Evolutionary conservation across 2,888 invertebrate genomes (phyloP).

Genomic region (Peribatodes rhomboidaria): DNA sequence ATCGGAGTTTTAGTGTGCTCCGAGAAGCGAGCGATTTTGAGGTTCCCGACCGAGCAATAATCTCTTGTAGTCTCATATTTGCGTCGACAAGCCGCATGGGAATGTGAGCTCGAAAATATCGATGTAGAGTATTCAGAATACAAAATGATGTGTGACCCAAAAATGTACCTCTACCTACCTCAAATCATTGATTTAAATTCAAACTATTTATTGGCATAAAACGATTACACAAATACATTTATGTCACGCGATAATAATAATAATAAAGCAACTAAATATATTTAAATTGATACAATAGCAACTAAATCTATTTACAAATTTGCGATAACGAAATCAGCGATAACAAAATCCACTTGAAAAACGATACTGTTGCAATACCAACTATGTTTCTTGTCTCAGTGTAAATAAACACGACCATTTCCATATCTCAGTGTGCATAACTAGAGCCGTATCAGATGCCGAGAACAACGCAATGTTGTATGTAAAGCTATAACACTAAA

Average conservation of each 20-base stretch:
- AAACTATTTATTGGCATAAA: too few species aligned
- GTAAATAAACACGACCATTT: constrained; percentile 36
- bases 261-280: too few species aligned
- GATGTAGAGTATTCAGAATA: background rate
- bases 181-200: constrained; percentile 17
- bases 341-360: constrained; percentile 14
- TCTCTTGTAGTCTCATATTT: constrained; percentile 35
- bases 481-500: constrained; percentile 41
- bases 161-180: background rate
- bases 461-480: constrained; percentile 43
- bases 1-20: constrained; percentile 49
- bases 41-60: constrained; percentile 32
- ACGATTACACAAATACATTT: too few species aligned
- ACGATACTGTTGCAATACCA: constrained; percentile 21
- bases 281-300: constrained; percentile 12
- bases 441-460: constrained; percentile 38
- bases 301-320: constrained; percentile 14
- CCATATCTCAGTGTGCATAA: constrained; percentile 35
- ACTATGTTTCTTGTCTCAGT: constrained; percentile 21
- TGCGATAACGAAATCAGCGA: constrained; percentile 13
- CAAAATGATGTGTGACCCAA: background rate
- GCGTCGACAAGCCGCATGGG: constrained; percentile 10
- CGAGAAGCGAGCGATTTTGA: constrained; percentile 24
- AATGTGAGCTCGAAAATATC: background rate
- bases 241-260: too few species aligned